Conservation (phyloP, 35 echinoderm and acorn worm genomes). For the Strongylocentrotus purpuratus region DNA sequence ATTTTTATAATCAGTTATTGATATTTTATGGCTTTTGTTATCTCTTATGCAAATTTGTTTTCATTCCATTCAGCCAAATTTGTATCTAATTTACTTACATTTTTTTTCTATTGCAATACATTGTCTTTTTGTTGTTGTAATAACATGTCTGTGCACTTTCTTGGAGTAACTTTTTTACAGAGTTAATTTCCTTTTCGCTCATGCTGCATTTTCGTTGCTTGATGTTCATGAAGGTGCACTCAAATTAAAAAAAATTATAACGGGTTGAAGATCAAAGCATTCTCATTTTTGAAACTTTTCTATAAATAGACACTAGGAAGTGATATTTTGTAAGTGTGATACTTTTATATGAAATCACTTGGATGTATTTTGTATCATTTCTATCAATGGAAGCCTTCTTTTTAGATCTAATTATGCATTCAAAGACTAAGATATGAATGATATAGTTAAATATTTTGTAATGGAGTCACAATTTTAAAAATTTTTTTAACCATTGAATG, state of each 20-base stretch:
- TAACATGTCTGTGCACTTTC: background rate
- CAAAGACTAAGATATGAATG: too few species aligned
- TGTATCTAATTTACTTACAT: background rate
- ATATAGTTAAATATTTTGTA: background rate
- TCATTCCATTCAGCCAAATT: background rate
- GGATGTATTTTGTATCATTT: background rate
- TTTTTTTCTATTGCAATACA: background rate
- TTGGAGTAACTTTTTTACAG: background rate
- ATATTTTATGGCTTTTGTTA: background rate
- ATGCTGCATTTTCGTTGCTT: background rate
- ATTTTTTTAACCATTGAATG: background rate
- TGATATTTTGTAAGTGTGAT: background rate
- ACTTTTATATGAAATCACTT: background rate
- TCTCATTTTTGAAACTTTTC: background rate
- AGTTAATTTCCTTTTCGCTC: background rate
- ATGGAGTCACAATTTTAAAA: background rate
- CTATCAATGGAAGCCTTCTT: background rate
- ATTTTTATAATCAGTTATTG: background rate
- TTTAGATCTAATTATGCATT: background rate
- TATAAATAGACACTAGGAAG: background rate
- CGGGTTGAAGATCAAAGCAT: background rate
- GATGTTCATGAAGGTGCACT: background rate
- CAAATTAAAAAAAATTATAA: background rate
- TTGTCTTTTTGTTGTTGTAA: background rate
- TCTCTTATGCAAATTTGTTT: background rate